These are phyloP conservation scores for Pteropus rufus DNA, from an alignment of 2,797 vertebrate species.

Conservation along the genomic window DNA sequence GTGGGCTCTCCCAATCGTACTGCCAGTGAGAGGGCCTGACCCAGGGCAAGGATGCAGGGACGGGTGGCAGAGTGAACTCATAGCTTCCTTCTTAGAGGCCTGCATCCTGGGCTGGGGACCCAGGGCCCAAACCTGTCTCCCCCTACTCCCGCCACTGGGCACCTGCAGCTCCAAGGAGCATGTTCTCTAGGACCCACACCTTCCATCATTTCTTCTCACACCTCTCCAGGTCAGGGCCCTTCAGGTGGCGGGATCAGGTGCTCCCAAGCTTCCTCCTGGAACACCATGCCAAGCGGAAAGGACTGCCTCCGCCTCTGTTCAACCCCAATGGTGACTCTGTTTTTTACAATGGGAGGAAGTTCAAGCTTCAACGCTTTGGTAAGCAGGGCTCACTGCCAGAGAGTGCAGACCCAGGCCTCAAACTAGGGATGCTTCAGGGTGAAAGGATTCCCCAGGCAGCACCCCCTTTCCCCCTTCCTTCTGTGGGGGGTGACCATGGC, in stretches of 20 bases:
- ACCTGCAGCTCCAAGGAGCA: neutral
- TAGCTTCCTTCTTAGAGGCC: neutral
- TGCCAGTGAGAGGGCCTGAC: slow-evolving; percentile 72
- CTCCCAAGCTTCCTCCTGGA: slow-evolving; percentile 73
- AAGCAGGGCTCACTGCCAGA: neutral
- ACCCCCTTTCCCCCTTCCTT: too few relatives aligned
- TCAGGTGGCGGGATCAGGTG: slow-evolving; percentile 81
- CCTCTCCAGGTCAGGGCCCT: slow-evolving; percentile 74
- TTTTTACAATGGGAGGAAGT: slow-evolving; percentile 61
- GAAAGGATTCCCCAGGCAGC: neutral
- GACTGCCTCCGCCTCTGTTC: slow-evolving; percentile 66
- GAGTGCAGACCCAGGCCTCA: neutral
- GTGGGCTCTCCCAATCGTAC: slow-evolving; percentile 80
- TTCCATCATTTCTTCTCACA: neutral
- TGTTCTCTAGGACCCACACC: neutral
- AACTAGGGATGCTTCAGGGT: neutral
- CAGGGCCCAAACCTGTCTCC: neutral
- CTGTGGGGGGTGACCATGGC: neutral
- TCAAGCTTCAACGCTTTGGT: slow-evolving; percentile 77
- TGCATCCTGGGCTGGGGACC: neutral
- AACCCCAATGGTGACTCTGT: slow-evolving; percentile 30
- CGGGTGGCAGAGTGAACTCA: neutral
- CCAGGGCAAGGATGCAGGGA: neutral
- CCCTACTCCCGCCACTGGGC: neutral
- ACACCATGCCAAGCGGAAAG: slow-evolving; percentile 51